These are phyloP conservation scores for Phragmatobia fuliginosa DNA, from an alignment of 2,888 invertebrate species.

Conservation along the genomic window DNA sequence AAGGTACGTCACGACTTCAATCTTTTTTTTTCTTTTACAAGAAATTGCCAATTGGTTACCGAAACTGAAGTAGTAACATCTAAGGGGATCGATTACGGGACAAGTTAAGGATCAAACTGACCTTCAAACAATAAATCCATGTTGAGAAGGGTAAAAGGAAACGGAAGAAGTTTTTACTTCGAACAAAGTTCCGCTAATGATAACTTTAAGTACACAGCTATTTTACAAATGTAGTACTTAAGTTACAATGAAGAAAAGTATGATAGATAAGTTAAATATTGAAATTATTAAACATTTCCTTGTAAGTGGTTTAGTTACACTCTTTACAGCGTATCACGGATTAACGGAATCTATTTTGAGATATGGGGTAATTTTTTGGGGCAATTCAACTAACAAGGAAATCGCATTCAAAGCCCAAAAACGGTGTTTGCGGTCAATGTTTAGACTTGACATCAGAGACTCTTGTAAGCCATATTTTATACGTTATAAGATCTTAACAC, in stretches of 20 bases:
- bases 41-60: conserved; percentile 23
- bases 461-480: too few relatives aligned
- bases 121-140: conserved; percentile 57
- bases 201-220: conserved; percentile 44
- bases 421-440: too few relatives aligned
- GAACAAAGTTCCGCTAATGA: conserved; percentile 49
- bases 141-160: conserved; percentile 57
- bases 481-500: too few relatives aligned
- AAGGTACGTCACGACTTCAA: background rate
- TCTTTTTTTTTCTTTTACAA: conserved; percentile 15
- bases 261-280: conserved; percentile 25
- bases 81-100: conserved; percentile 51
- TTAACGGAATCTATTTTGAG: too few relatives aligned
- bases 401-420: too few relatives aligned
- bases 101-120: conserved; percentile 53
- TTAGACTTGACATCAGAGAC: too few relatives aligned
- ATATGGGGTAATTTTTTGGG: too few relatives aligned
- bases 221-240: conserved; percentile 37
- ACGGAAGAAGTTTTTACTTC: conserved; percentile 50
- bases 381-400: too few relatives aligned
- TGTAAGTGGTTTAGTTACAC: too few relatives aligned
- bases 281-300: too few relatives aligned
- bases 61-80: conserved; percentile 35
- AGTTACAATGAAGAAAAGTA: conserved; percentile 25
- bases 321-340: too few relatives aligned